Evolutionary conservation across 2,888 invertebrate species (phyloP), one percentile per base, ranked within the genome.

Genomic region (Aspidiotus destructor): DNA sequence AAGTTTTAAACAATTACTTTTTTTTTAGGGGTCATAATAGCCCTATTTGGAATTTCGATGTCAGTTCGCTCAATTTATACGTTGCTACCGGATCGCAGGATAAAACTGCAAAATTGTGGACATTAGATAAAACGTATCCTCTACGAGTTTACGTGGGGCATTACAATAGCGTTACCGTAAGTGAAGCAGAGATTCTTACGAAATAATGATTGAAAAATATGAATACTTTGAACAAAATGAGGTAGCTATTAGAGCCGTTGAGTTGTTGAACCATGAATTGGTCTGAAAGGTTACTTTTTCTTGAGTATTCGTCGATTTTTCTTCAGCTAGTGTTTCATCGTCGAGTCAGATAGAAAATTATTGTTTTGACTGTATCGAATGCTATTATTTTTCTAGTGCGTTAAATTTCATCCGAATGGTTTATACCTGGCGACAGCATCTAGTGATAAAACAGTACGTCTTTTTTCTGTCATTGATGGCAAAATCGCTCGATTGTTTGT

Each of bases 351-450:
- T 5, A n/a, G n/a, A n/a, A n/a, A n/a, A n/a, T n/a, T n/a, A n/a
- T n/a, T n/a, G 28, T 28, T 28, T 28, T 28, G 28, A 28, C 28
- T 28, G 28, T 28, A 28, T 28, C 28, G 28, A 28, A 28, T 28
- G 28, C n/a, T n/a, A n/a, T 28, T 41, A 41, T 55, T 41, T 42
- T 60, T 16, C 41, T 76, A 88, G 88, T 85, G 87, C 76, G 83
- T 91, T n/a, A 86, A 86, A 74, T 94, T 96, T 79, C 96, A 96
- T 80, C 92, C 94, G 0, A 96, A 94, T 78, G 87, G 89, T 73
- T 85, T 86, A 73, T 95, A 96, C 77, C 76, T 95, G 73, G 93
- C 92, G 52, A 90, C 92, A 0, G 95, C 93, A 10, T 91, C 94
- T 2, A 84, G 87, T n/a, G 96, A 96, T 80, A 87, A 87, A 76